Percentiles rank a stretch among this genome's conserved stretches.
These are phyloP conservation scores for Macrosteles quadrilineatus DNA, from an alignment of 1,140 invertebrate species.

Conservation along the genomic window DNA sequence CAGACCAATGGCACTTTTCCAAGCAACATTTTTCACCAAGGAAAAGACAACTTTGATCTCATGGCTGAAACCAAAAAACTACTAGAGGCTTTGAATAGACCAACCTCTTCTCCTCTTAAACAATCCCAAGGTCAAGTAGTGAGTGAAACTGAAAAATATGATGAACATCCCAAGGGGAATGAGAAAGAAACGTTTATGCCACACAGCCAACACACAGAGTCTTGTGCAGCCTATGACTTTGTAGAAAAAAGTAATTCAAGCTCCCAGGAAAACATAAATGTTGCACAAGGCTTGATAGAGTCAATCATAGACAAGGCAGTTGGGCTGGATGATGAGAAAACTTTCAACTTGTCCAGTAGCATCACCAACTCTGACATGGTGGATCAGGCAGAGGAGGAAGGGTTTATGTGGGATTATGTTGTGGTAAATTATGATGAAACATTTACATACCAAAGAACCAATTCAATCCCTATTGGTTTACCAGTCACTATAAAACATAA, in stretches of 20 bases:
- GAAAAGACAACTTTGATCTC: neutral
- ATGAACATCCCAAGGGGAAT: neutral
- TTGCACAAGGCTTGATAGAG: neutral
- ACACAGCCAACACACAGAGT: no score
- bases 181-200: neutral
- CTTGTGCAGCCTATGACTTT: no score
- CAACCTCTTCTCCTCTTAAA: neutral
- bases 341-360: no score
- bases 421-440: no score
- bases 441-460: no score
- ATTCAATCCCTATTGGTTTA: no score
- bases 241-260: no score
- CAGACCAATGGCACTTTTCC: no score
- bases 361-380: no score
- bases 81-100: neutral
- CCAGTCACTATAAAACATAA: no score
- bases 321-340: neutral
- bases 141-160: neutral
- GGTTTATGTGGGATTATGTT: no score
- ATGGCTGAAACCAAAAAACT: slow-evolving; percentile 20
- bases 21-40: no score
- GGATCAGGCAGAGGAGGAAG: neutral
- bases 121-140: neutral
- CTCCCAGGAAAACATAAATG: neutral
- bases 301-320: neutral